Conservation (phyloP, 1,140 invertebrate species). For the Drosophila navojoa region DNA sequence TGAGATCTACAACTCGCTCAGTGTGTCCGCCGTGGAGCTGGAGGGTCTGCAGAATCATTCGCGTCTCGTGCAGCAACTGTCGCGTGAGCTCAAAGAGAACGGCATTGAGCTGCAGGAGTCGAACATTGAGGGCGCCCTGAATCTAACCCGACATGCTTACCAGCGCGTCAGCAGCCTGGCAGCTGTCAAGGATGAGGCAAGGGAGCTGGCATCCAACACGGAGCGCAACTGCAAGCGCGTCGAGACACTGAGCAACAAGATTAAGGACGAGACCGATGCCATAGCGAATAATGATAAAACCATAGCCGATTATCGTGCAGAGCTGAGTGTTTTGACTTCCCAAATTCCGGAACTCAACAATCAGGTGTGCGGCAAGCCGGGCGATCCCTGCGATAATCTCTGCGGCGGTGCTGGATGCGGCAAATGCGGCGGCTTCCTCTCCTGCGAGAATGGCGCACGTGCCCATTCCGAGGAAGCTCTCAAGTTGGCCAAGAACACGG, state of each 20-base stretch:
- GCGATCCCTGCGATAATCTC: conserved; percentile 93
- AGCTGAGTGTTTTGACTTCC: conserved; percentile 88
- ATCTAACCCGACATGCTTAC: conserved; percentile 93
- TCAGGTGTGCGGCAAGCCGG: conserved; percentile 94
- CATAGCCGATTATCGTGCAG: conserved; percentile 87
- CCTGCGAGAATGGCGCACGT: conserved; percentile 94
- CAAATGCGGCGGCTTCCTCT: conserved; percentile 92
- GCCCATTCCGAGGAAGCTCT: conserved; percentile 94
- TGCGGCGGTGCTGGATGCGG: conserved; percentile 98
- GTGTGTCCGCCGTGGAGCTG: conserved; percentile 90
- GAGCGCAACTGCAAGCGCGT: conserved; percentile 92
- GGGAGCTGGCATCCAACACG: conserved; percentile 89
- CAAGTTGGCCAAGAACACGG: conserved; percentile 92
- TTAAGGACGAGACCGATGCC: conserved; percentile 88
- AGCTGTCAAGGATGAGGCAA: conserved; percentile 88
- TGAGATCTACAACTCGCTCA: conserved; percentile 90
- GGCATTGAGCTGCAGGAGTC: conserved; percentile 96
- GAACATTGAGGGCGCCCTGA: conserved; percentile 97
- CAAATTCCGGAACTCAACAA: conserved; percentile 94
- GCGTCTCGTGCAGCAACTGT: conserved; percentile 89
- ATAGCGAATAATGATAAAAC: conserved; percentile 89
- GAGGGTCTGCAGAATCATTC: conserved; percentile 90
- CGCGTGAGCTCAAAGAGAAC: conserved; percentile 91
- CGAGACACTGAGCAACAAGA: conserved; percentile 90
- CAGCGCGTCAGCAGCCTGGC: conserved; percentile 84